Base-by-base conservation (phyloP, 2,113 vertebrate species). In the Montifringilla adamsi region DNA sequence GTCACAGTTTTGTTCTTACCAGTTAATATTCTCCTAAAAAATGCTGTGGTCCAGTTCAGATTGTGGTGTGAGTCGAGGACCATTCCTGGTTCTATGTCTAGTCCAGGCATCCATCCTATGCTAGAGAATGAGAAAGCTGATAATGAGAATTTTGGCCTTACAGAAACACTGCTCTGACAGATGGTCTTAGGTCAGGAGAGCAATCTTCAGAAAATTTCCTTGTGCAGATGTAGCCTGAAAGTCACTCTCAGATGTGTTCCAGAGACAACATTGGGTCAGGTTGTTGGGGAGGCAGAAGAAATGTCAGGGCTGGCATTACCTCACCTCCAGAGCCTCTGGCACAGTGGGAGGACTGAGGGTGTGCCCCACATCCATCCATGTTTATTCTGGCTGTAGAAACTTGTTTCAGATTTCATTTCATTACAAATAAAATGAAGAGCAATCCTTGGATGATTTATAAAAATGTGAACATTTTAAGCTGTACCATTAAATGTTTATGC, bases 391-490 rank as follows among this genome's bases (percentile, higher is more conserved):
- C 73, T 5, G 11, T 28, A 72, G 49, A 91, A 39, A 33, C 66
- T 75, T 84, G 69, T 72, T 89, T 87, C 84, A 85, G 41, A 41
- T 93, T 94, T 93, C 60, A n/a, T 87, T 82, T 94, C 39, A 73
- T 79, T 72, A 83, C 75, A 90, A 84, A 92, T 89, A 81, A 92
- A 95, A 93, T 70, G 84, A 86, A 86, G 55, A 92, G 46, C 30
- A 68, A 44, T 73, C 37, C 31, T 90, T 73, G 78, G 20, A 30
- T 74, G 63, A 83, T 87, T 90, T 90, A 72, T 92, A 78, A 75
- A 94, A 88, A 88, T 64, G 56, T n/a, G 73, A 90, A 49, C 53
- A 33, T 93, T 92, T 87, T 37, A 64, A 89, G 89, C 37, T 62
- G 52, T 87, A 90, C 86, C 58, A 73, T 87, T 94, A 89, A 84